Conservation (phyloP, 2,888 invertebrate genomes). For the Heliconius hortense region DNA sequence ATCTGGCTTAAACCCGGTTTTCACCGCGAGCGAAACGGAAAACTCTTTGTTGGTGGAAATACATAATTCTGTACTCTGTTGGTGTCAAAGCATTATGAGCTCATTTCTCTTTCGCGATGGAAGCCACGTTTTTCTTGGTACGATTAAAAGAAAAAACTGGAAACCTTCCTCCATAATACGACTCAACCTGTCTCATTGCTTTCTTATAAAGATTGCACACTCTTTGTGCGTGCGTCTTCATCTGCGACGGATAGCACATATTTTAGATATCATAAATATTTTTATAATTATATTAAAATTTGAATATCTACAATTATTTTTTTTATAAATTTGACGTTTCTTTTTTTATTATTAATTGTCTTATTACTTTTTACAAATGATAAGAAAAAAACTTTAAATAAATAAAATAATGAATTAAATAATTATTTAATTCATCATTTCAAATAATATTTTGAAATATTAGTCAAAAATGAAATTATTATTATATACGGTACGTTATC, state of each 20-base stretch:
- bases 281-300: neutral
- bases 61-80: no score
- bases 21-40: no score
- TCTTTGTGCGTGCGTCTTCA: conserved; percentile 84
- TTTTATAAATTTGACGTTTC: neutral
- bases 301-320: neutral
- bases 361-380: neutral
- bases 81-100: no score
- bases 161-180: conserved; percentile 82
- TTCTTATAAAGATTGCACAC: conserved; percentile 90
- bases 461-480: neutral
- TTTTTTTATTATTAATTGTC: neutral
- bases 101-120: no score
- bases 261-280: conserved; percentile 2
- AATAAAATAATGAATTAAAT: neutral
- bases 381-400: neutral
- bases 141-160: conserved; percentile 14
- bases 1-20: no score
- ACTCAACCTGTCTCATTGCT: conserved; percentile 84
- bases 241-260: conserved; percentile 63
- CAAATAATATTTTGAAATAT: neutral
- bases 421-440: no score
- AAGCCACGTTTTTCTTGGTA: no score
- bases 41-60: no score
- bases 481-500: neutral